These are phyloP conservation scores for Eupithecia centaureata DNA, from an alignment of 2,888 invertebrate species.

Conservation along the genomic window DNA sequence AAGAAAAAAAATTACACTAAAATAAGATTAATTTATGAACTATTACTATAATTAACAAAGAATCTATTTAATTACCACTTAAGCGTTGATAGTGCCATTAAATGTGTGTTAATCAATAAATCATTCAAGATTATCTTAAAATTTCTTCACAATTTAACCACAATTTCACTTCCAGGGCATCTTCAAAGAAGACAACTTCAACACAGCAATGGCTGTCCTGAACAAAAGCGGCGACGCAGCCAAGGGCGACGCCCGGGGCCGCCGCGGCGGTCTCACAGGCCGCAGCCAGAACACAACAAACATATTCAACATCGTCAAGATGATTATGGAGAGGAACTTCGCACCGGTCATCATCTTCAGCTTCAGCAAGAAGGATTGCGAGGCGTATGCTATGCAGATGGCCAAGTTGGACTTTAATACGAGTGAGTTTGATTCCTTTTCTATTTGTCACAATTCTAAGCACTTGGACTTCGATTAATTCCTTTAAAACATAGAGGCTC, in stretches of 20 bases:
- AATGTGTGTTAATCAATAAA: too few relatives aligned
- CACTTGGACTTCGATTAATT: not conserved
- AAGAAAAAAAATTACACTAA: too few relatives aligned
- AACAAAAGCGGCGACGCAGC: slow-evolving; percentile 92
- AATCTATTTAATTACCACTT: too few relatives aligned
- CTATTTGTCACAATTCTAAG: not conserved
- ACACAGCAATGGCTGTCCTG: slow-evolving; percentile 97
- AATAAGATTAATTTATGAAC: too few relatives aligned
- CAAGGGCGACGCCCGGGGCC: slow-evolving; percentile 91
- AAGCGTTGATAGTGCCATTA: too few relatives aligned
- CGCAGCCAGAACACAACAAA: slow-evolving; percentile 88
- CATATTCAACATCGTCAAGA: slow-evolving; percentile 98
- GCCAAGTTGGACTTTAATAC: slow-evolving; percentile 98
- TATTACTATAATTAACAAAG: too few relatives aligned
- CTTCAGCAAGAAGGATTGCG: slow-evolving; percentile 99
- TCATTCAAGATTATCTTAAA: too few relatives aligned
- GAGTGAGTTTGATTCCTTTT: slow-evolving; percentile 72
- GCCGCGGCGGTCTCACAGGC: slow-evolving; percentile 88
- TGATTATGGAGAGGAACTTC: slow-evolving; percentile 99
- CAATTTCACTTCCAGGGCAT: slow-evolving; percentile 92
- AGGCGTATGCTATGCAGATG: slow-evolving; percentile 98
- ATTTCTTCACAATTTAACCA: too few relatives aligned
- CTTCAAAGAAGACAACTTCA: slow-evolving; percentile 99
- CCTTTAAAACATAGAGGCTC: too few relatives aligned
- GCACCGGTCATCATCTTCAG: slow-evolving; percentile 99